Conservation (phyloP, 2,113 vertebrate genomes). For the Anhinga rufa region DNA sequence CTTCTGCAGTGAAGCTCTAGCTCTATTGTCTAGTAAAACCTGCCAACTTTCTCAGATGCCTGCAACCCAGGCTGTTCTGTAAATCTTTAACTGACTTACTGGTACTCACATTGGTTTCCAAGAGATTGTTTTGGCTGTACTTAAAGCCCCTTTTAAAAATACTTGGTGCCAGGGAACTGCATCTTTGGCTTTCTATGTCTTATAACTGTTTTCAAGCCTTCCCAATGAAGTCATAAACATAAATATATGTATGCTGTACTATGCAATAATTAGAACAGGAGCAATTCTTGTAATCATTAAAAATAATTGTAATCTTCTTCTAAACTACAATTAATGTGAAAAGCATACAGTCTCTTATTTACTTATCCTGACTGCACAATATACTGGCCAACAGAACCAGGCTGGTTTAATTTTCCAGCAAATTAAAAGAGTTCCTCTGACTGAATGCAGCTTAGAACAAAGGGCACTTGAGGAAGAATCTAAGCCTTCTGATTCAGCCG, state of each 20-base stretch:
- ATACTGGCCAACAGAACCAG: background rate
- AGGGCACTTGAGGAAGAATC: background rate
- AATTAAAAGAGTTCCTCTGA: background rate
- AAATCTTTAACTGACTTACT: background rate
- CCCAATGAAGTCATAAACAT: background rate
- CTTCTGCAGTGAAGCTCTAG: background rate
- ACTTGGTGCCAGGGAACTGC: background rate
- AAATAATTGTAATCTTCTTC: background rate
- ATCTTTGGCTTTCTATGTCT: background rate
- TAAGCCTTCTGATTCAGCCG: background rate
- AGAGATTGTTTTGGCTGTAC: background rate
- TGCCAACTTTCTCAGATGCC: background rate
- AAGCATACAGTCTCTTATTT: background rate
- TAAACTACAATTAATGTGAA: background rate
- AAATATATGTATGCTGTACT: background rate
- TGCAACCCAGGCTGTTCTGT: background rate
- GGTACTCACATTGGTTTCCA: background rate
- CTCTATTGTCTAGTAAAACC: background rate
- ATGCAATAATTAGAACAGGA: background rate
- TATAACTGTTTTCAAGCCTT: background rate
- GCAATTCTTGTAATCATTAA: background rate
- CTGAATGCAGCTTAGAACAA: background rate
- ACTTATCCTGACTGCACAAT: background rate
- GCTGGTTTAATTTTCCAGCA: background rate
- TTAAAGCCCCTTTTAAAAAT: background rate